Conservation (phyloP, 37 sponge, comb jelly and placozoan species). For the Corticium candelabrum region DNA sequence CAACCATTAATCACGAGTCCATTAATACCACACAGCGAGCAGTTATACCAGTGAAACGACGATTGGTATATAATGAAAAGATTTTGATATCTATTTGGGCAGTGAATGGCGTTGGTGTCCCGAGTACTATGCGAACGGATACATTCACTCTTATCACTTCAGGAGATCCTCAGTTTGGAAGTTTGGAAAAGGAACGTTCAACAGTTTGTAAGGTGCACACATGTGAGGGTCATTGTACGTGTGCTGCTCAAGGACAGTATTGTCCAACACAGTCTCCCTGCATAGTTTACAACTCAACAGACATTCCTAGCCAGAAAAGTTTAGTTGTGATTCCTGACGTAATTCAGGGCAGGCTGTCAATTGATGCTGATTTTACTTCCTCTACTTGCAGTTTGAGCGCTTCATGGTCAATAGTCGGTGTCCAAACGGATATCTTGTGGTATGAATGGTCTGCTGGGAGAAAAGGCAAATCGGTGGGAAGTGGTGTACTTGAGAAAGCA, state of each 20-base stretch:
- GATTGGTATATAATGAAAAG: not conserved
- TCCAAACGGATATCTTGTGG: not conserved
- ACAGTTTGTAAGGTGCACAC: conserved; percentile 22
- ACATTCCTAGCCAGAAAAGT: not conserved
- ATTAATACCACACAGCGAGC: not conserved
- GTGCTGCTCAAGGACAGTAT: conserved; percentile 29
- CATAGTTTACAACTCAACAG: not conserved
- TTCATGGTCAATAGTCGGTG: not conserved
- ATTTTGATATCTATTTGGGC: conserved; percentile 55
- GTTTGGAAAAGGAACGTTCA: conserved; percentile 34
- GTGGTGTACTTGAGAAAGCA: conserved; percentile 24
- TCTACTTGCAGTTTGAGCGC: not conserved
- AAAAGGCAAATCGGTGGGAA: conserved; percentile 14
- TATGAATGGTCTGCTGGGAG: conserved; percentile 47
- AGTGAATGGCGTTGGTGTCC: conserved; percentile 55
- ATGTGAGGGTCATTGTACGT: conserved; percentile 72
- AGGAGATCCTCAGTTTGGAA: conserved; percentile 12
- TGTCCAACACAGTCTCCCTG: not conserved
- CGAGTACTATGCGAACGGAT: conserved; percentile 31
- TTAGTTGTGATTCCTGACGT: too few species aligned
- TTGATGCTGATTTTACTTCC: not conserved
- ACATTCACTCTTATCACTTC: conserved; percentile 33
- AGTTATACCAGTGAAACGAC: not conserved
- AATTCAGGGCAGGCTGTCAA: too few species aligned
- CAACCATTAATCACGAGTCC: not conserved